phyloP scores from a whole-genome alignment of 1,140 invertebrate genomes.

The Drosophila kanapiae region DNA sequence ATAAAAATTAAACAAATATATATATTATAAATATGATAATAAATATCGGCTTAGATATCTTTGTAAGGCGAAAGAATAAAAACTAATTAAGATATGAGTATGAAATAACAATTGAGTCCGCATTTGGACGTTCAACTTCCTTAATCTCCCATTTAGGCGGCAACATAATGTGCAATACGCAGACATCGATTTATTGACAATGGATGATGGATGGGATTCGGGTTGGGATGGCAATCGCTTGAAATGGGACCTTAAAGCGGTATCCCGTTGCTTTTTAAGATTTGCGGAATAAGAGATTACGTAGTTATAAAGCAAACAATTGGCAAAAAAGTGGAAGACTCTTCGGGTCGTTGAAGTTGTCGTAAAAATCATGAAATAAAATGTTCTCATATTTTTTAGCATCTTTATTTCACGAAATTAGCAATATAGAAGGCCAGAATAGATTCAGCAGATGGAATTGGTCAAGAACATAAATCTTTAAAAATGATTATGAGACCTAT shows the following conservation, averaged over 20 bases:
- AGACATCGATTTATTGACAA: constrained; percentile 43
- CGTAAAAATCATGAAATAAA: neutral
- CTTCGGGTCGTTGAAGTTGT: neutral
- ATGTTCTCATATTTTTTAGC: neutral
- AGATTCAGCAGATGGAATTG: neutral
- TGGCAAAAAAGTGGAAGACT: neutral
- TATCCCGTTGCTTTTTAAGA: constrained; percentile 32
- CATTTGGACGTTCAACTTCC: constrained; percentile 10
- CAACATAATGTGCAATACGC: constrained; percentile 20
- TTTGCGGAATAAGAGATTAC: constrained; percentile 22
- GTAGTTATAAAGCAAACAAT: constrained; percentile 3
- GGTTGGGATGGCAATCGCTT: constrained; percentile 9
- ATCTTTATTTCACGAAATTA: neutral
- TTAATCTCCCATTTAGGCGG: constrained; percentile 28
- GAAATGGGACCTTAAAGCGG: constrained; percentile 22
- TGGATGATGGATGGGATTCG: constrained; percentile 61
- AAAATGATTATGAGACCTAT: neutral
- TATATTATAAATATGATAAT: constrained; percentile 54
- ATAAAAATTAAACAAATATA: constrained; percentile 57
- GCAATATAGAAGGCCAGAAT: neutral
- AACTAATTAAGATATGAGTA: constrained; percentile 61
- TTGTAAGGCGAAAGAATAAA: constrained; percentile 59
- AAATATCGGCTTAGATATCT: constrained; percentile 49
- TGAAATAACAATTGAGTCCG: constrained; percentile 31
- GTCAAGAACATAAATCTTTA: neutral